Percentiles rank a stretch among this genome's conserved stretches.
These are phyloP conservation scores for Sebastes hopkinsi DNA, from an alignment of 2,797 vertebrate genomes.

Conservation along the genomic window DNA sequence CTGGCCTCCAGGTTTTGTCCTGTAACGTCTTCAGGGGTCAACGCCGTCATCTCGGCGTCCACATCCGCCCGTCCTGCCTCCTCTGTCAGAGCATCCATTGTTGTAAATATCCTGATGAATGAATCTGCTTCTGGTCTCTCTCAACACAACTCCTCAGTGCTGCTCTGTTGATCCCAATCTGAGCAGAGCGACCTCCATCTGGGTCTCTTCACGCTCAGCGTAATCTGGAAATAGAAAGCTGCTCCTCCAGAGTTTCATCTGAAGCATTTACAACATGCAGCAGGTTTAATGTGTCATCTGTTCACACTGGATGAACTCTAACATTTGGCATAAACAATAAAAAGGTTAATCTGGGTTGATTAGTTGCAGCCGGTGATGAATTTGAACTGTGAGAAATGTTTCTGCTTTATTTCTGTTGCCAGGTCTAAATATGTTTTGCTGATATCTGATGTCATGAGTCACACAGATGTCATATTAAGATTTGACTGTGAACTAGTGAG, in stretches of 20 bases:
- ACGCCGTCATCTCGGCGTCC: constrained; percentile 66
- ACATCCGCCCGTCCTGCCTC: constrained; percentile 49
- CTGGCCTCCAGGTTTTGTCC: constrained; percentile 24
- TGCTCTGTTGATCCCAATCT: constrained; percentile 60
- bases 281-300: constrained; percentile 25
- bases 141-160: constrained; percentile 35
- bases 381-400: constrained; percentile 8
- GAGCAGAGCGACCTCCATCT: constrained; percentile 28
- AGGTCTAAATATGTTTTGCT: constrained; percentile 59
- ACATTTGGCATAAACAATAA: not conserved
- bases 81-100: constrained; percentile 60
- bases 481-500: not conserved
- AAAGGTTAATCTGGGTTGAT: not conserved
- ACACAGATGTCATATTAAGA: not conserved
- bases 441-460: constrained; percentile 48
- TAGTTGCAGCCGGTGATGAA: not conserved
- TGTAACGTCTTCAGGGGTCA: constrained; percentile 51
- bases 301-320: constrained; percentile 27
- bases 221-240: constrained; percentile 84
- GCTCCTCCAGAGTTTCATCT: constrained; percentile 73
- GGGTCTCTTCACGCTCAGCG: constrained; percentile 80
- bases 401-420: constrained; percentile 10
- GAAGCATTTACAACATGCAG: constrained; percentile 61
- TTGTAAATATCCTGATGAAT: constrained; percentile 26
- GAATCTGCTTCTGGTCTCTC: constrained; percentile 17